phyloP scores from a whole-genome alignment of 2,888 invertebrate species.

The Cinara cedri region DNA sequence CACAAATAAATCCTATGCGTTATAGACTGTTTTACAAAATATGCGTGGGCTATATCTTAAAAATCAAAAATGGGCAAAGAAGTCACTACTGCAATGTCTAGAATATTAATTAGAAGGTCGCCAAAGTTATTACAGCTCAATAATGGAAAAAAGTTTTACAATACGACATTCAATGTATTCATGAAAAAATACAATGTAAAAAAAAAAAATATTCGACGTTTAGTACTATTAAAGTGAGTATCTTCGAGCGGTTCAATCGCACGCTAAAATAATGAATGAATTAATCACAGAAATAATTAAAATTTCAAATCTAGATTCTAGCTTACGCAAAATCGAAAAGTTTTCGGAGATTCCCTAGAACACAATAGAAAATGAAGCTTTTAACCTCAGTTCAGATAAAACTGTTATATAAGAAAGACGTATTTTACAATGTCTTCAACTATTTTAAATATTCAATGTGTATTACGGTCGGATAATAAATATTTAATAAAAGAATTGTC shows the following conservation, averaged over 20 bases:
- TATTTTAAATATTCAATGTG: background rate
- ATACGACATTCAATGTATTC: slow-evolving; percentile 55
- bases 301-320: background rate
- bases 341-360: too few species aligned
- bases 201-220: slow-evolving; percentile 43
- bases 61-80: slow-evolving; percentile 10
- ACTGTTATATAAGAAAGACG: too few species aligned
- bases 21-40: slow-evolving; percentile 38
- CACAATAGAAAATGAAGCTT: too few species aligned
- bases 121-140: slow-evolving; percentile 59
- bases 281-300: slow-evolving; percentile 22
- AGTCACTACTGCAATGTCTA: slow-evolving; percentile 3
- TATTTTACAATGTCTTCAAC: background rate
- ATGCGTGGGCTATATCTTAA: background rate
- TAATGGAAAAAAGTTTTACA: slow-evolving; percentile 60
- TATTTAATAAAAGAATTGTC: slow-evolving; percentile 24
- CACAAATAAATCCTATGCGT: slow-evolving; percentile 8
- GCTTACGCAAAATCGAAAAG: too few species aligned
- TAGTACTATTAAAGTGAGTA: slow-evolving; percentile 15
- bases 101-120: background rate
- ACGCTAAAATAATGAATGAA: slow-evolving; percentile 53
- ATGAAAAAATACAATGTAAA: slow-evolving; percentile 46
- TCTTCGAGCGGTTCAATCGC: background rate
- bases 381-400: background rate
- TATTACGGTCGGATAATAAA: background rate